A percentile compares a stretch with the other conserved stretches of the same genome.
phyloP scores from a whole-genome alignment of 2,888 invertebrate genomes.

The Baccha elongata region DNA sequence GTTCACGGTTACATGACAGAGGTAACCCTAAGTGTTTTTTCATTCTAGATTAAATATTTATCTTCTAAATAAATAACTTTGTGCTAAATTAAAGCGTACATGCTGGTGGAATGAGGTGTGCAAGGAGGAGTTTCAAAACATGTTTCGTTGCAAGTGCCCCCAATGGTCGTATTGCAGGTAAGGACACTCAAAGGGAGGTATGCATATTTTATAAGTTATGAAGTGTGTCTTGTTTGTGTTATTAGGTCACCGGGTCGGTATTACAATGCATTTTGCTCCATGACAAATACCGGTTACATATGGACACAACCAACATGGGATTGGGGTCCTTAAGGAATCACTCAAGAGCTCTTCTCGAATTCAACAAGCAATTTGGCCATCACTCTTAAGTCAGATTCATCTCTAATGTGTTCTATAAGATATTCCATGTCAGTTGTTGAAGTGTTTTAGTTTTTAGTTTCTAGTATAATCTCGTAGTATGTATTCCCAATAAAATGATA shows the following conservation, averaged over 20 bases:
- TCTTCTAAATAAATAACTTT: constrained; percentile 39
- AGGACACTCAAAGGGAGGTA: constrained; percentile 17
- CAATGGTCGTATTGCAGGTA: constrained; percentile 92
- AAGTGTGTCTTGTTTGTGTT: constrained; percentile 35
- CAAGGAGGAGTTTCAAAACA: constrained; percentile 94
- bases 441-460: constrained; percentile 43
- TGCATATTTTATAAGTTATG: constrained; percentile 15
- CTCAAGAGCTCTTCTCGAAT: background rate
- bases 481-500: constrained; percentile 14
- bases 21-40: constrained; percentile 83
- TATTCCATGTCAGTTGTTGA: constrained; percentile 44
- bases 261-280: constrained; percentile 94
- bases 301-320: constrained; percentile 90
- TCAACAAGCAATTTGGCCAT: constrained; percentile 29
- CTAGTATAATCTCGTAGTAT: constrained; percentile 38
- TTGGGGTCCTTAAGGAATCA: constrained; percentile 77
- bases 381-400: constrained; percentile 15
- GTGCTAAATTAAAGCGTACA: constrained; percentile 86
- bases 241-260: constrained; percentile 90
- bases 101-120: constrained; percentile 98
- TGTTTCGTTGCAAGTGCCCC: constrained; percentile 94
- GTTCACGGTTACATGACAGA: constrained; percentile 92
- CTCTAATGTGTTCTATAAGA: constrained; percentile 64
- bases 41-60: constrained; percentile 19
- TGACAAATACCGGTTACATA: constrained; percentile 95